Evolutionary conservation across 2,113 vertebrate genomes (phyloP), one percentile per base, ranked within the genome.

Genomic region (Acanthochromis polyacanthus): DNA sequence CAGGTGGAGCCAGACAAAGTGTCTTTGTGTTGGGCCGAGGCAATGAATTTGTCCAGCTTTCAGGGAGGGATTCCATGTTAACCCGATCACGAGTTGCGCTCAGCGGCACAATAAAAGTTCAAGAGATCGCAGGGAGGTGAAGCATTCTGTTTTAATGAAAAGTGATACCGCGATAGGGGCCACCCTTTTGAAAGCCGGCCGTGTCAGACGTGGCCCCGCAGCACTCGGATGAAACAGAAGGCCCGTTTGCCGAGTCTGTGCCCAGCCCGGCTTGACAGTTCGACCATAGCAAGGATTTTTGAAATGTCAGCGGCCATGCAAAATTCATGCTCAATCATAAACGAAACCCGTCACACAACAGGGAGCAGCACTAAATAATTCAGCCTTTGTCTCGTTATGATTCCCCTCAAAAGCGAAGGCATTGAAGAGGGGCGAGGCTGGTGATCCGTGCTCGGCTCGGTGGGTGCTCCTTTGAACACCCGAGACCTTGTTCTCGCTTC

Each of bases 301-400:
- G 6, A 90, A 92, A 94, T 93, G 93, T 92, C 91, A 94, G 86
- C 57, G 38, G 82, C 75, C 88, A 94, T 94, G 92, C 88, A 95
- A 95, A 93, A 95, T 95, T 94, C 55, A 95, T 95, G 92, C 80
- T 67, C 77, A 52, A 81, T 94, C 93, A 93, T 92, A 95, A 93
- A 89, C 57, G 81, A 87, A 83, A 82, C 76, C 78, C 53, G 83
- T 87, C 87, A 57, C 91, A 79, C 85, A 78, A 83, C 80, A 72
- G 86, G 68, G 74, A 81, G 83, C 81, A 19, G 25, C 66, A 10
- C 89, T 94, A 80, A 95, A 95, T 95, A 85, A 95, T 95, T 94
- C 86, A 95, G 57, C 82, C 66, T 71, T 67, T 67, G 88, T 88
- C 90, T 78, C 71, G 81, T 86, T 92, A 86, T 86, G 92, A 90